phyloP scores from a whole-genome alignment of 2,888 invertebrate genomes.

The Cheilosia vernalis region DNA sequence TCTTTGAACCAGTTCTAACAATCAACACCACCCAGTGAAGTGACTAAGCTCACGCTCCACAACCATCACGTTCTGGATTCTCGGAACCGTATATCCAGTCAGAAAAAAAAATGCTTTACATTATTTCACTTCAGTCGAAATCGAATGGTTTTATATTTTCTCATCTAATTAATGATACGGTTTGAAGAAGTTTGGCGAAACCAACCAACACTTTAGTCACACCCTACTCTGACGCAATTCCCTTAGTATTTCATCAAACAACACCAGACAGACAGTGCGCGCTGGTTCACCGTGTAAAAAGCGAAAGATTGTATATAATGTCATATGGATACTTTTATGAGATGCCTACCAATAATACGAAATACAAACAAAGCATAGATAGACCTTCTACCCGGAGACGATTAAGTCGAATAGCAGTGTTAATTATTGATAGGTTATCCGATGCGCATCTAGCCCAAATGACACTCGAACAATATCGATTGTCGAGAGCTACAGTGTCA shows the following conservation, averaged over 20 bases:
- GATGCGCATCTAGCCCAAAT: slow-evolving; percentile 56
- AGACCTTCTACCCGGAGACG: slow-evolving; percentile 19
- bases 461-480: slow-evolving; percentile 57
- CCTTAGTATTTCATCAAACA: slow-evolving; percentile 38
- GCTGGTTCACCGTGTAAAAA: slow-evolving; percentile 7
- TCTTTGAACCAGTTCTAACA: slow-evolving; percentile 67
- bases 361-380: slow-evolving; percentile 37
- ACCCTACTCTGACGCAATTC: slow-evolving; percentile 69
- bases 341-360: slow-evolving; percentile 36
- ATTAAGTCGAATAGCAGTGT: slow-evolving; percentile 53
- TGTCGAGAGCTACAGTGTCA: slow-evolving; percentile 25
- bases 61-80: slow-evolving; percentile 38
- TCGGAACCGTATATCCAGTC: slow-evolving; percentile 48
- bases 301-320: not conserved
- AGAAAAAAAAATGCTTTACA: slow-evolving; percentile 43
- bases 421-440: slow-evolving; percentile 63
- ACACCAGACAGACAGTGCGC: not conserved
- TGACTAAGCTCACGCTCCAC: slow-evolving; percentile 62
- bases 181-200: slow-evolving; percentile 42
- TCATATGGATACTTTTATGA: slow-evolving; percentile 26
- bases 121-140: slow-evolving; percentile 28
- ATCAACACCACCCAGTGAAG: slow-evolving; percentile 47
- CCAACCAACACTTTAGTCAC: slow-evolving; percentile 60
- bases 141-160: slow-evolving; percentile 36
- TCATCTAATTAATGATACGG: slow-evolving; percentile 58